Evolutionary conservation across 2,888 invertebrate genomes (phyloP).

Genomic region (Sesamia inferens): DNA sequence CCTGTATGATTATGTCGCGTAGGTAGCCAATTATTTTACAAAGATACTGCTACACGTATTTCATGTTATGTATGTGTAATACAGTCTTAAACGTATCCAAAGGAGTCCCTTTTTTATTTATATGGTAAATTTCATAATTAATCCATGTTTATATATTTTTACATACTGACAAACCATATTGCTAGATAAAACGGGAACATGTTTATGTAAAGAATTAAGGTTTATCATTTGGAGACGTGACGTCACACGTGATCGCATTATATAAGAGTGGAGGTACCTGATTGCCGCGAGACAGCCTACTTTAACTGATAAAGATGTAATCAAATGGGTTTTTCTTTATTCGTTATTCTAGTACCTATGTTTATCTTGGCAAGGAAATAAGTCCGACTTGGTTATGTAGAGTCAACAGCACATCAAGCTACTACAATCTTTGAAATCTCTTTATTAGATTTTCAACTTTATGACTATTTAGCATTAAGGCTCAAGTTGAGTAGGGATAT

Average conservation of each 20-base stretch:
- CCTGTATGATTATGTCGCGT: no score
- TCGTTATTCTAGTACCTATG: no score
- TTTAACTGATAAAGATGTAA: constrained; percentile 53
- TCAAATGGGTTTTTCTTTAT: constrained; percentile 16
- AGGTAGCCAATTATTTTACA: not conserved
- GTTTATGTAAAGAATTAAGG: constrained; percentile 34
- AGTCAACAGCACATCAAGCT: no score
- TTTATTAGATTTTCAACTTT: no score
- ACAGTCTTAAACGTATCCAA: not conserved
- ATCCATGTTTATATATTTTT: not conserved
- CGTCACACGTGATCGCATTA: constrained; percentile 48
- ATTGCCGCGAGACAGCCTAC: constrained; percentile 24
- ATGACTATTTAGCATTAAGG: no score
- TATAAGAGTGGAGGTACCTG: constrained; percentile 33
- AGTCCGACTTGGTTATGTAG: no score
- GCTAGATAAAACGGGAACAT: constrained; percentile 21
- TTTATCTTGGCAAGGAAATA: no score
- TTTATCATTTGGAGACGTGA: constrained; percentile 45
- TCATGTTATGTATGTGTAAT: no score
- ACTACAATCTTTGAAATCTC: no score
- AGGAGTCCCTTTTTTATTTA: not conserved
- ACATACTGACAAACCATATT: not conserved
- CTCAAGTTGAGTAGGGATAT: no score
- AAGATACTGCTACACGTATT: not conserved
- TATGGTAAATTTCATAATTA: not conserved